phyloP scores from a whole-genome alignment of 2,888 invertebrate species.

The Fissipunctia ypsillon region DNA sequence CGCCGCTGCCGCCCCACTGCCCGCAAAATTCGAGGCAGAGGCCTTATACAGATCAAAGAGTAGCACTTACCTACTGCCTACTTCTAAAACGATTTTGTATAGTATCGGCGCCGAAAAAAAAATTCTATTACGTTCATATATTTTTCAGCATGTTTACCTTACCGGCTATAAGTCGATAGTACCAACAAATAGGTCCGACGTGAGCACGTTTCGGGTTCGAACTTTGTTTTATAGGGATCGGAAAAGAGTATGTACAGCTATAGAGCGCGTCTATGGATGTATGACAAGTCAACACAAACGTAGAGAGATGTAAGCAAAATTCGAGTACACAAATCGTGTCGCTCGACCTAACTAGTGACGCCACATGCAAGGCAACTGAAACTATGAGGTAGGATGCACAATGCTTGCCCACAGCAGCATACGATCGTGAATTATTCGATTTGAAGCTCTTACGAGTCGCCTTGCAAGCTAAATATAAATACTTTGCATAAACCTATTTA shows the following conservation, averaged over 20 bases:
- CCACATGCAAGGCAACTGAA: not conserved
- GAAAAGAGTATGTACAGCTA: conserved; percentile 27
- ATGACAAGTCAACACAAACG: not conserved
- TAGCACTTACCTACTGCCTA: not conserved
- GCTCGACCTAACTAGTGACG: not conserved
- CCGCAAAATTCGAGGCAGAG: too few relatives aligned
- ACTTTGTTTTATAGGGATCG: conserved; percentile 69
- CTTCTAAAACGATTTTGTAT: conserved; percentile 29
- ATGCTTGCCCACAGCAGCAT: too few relatives aligned
- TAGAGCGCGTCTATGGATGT: not conserved
- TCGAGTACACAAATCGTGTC: not conserved
- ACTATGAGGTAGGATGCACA: not conserved
- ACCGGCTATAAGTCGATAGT: conserved; percentile 46
- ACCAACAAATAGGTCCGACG: conserved; percentile 74
- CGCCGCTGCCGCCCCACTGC: too few relatives aligned
- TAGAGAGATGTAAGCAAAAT: not conserved
- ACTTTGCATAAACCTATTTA: too few relatives aligned
- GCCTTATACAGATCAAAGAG: conserved; percentile 26
- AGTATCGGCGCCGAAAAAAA: conserved; percentile 45
- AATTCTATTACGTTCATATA: conserved; percentile 67
- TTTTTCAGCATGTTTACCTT: conserved; percentile 64
- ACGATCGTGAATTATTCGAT: not conserved
- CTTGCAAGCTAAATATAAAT: too few relatives aligned
- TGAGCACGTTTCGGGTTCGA: conserved; percentile 63
- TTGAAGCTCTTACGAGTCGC: not conserved